Evolutionary conservation across 1,140 invertebrate species (phyloP).

Genomic region (Pachypeltis micranthus): DNA sequence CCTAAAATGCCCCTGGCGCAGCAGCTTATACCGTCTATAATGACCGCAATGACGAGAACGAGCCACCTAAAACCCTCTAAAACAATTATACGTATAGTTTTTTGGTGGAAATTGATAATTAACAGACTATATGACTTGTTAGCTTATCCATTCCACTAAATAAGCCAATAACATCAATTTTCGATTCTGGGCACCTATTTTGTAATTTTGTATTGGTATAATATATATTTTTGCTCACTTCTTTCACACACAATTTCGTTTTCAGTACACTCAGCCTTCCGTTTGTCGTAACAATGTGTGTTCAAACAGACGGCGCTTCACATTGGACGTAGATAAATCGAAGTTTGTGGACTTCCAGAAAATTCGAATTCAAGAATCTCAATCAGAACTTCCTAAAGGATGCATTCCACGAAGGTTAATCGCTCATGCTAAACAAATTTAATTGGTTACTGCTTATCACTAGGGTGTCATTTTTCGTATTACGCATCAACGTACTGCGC

Average conservation of each 20-base stretch:
- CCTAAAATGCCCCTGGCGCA: too few species aligned
- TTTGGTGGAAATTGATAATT: too few species aligned
- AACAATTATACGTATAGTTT: too few species aligned
- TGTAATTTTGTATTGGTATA: not conserved
- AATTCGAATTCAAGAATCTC: conserved; percentile 95
- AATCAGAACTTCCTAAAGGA: conserved; percentile 90
- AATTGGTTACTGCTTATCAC: not conserved
- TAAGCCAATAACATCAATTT: too few species aligned
- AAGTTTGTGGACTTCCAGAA: conserved; percentile 98
- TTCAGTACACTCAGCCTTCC: conserved; percentile 78
- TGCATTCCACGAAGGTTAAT: conserved; percentile 77
- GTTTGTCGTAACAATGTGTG: conserved; percentile 95
- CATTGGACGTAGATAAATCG: conserved; percentile 86
- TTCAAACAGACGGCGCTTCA: conserved; percentile 78
- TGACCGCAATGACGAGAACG: too few species aligned
- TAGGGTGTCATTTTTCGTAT: not conserved
- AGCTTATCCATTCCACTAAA: too few species aligned
- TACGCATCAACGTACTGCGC: not conserved
- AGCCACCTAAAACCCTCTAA: too few species aligned
- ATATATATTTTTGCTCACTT: too few species aligned
- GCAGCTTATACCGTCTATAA: too few species aligned
- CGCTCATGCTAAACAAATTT: not conserved
- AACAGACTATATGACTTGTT: too few species aligned
- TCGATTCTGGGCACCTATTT: not conserved
- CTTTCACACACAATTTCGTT: too few species aligned